A percentile compares a stretch with the other conserved stretches of the same genome.
Evolutionary conservation across 1,140 invertebrate genomes (phyloP).

Genomic region (Sinonovacula constricta): DNA sequence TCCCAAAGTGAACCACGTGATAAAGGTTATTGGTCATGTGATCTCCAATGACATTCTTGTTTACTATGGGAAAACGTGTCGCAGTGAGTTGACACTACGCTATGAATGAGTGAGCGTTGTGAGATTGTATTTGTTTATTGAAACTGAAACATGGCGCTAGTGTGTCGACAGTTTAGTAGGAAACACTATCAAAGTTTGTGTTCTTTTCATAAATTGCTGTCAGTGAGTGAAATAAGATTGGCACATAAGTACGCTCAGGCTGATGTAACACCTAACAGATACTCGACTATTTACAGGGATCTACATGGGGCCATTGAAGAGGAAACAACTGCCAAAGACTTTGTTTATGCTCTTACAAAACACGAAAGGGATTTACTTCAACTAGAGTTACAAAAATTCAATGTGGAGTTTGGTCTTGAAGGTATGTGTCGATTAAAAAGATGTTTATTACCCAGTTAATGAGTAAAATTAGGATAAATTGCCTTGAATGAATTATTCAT

Average conservation of each 20-base stretch:
- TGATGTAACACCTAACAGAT: conserved; percentile 42
- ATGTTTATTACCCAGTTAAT: too few species aligned
- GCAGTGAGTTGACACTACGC: conserved; percentile 6
- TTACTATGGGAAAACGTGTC: neutral
- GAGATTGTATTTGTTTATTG: conserved; percentile 19
- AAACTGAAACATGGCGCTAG: conserved; percentile 23
- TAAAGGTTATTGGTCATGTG: conserved; percentile 44
- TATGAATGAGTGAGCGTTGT: conserved; percentile 7
- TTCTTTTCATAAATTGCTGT: conserved; percentile 5
- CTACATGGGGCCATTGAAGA: conserved; percentile 55
- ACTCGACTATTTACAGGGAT: conserved; percentile 50
- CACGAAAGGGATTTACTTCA: conserved; percentile 72
- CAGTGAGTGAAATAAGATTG: conserved; percentile 23
- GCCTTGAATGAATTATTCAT: too few species aligned
- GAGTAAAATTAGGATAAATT: too few species aligned
- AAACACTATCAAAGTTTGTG: conserved; percentile 18
- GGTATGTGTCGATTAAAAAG: neutral
- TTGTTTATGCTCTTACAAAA: conserved; percentile 68
- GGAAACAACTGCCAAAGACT: conserved; percentile 66
- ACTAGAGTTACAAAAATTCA: conserved; percentile 67
- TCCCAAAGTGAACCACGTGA: conserved; percentile 14
- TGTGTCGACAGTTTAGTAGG: neutral
- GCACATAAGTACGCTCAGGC: conserved; percentile 51
- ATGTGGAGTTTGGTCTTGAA: conserved; percentile 39
- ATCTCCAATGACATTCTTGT: conserved; percentile 15